Evolutionary conservation across 2,888 invertebrate genomes (phyloP), one percentile per base, ranked within the genome.

Genomic region (Clostera curtula): DNA sequence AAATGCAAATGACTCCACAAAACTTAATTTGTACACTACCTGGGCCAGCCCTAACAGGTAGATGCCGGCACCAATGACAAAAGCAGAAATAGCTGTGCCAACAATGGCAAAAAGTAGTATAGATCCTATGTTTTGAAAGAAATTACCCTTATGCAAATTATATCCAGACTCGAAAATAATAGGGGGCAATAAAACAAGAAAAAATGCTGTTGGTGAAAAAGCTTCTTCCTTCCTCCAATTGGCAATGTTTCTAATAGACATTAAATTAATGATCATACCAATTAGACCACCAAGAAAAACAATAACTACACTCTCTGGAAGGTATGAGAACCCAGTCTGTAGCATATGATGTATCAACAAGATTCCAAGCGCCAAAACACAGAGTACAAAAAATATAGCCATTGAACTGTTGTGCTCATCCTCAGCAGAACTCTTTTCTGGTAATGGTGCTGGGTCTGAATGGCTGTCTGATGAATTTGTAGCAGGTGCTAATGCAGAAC

Each of bases 101-200:
- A 98, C 88, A 50, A 98, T 97, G 2, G 99, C 98, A 88, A 99
- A 99, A 0, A 98, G 90, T 58, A 98, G 79, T 53, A 99, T 99
- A 3, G 98, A 97, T n/a, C 97, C 98, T 63, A 99, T 97, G 64
- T 99, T 99, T 77, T 98, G 97, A 58, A 94, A 95, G 58, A 94
- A 95, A 58, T 95, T 94, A 41, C 97, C 98, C 77, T 99, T 99
- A 60, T 99, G 98, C 34, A 99, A 86, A 85, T 98, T 99, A 67
- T 98, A 99, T 2, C 98, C 98, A 2, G 97, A 97, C 75, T 99
- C 99, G 84, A 99, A 99, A 52, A 99, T 99, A 29, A 99, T 99
- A 1, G 99, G 99, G 5, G 99, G 99, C 27, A 99, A 75, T 1
- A 99, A 86, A 2, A 99, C 94, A 27, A 99, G 86, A 63, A 99